phyloP scores from a whole-genome alignment of 2,113 vertebrate species.

The Albula goreensis region DNA sequence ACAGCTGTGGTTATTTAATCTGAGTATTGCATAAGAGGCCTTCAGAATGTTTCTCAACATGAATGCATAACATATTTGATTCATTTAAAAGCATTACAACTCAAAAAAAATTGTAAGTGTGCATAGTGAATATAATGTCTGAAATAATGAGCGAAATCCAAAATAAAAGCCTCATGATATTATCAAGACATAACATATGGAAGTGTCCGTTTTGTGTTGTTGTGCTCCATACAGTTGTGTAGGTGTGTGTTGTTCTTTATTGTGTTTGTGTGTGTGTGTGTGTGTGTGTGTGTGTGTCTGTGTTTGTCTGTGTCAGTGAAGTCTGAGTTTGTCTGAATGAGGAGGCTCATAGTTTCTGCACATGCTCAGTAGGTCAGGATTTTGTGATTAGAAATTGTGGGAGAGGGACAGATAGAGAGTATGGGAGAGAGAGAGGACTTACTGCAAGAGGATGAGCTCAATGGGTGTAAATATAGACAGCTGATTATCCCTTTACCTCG shows the following conservation, averaged over 20 bases:
- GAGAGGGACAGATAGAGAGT: conserved; percentile 25
- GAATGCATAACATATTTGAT: too few relatives aligned
- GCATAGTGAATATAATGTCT: too few relatives aligned
- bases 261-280: neutral
- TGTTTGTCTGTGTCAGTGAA: neutral
- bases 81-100: too few relatives aligned
- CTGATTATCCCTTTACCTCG: conserved; percentile 61
- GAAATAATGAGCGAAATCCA: neutral
- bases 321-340: neutral
- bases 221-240: neutral
- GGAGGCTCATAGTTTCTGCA: neutral
- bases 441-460: conserved; percentile 65
- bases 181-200: conserved; percentile 19
- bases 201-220: neutral
- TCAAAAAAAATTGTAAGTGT: too few relatives aligned
- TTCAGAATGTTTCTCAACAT: too few relatives aligned
- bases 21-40: too few relatives aligned
- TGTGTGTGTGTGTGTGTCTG: conserved; percentile 8
- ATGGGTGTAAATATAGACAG: conserved; percentile 66
- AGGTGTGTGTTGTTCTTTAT: neutral
- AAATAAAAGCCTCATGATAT: conserved; percentile 23
- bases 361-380: neutral
- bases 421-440: conserved; percentile 56
- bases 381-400: neutral
- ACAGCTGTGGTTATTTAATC: too few relatives aligned